phyloP scores from a whole-genome alignment of 2,797 vertebrate genomes.

The Falco concolor region DNA sequence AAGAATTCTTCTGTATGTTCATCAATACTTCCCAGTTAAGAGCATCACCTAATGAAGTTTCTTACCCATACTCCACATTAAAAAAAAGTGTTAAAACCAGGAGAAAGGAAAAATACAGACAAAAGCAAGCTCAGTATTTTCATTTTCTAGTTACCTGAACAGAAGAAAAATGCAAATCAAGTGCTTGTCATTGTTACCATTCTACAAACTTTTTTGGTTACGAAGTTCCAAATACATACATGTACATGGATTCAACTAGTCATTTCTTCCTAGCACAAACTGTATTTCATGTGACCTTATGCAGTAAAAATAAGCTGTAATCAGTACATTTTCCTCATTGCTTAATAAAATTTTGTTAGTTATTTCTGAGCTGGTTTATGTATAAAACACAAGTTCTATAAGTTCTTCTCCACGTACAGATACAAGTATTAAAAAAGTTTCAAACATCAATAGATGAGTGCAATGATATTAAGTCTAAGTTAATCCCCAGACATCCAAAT shows the following conservation, averaged over 20 bases:
- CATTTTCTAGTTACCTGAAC: neutral
- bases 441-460: conserved; percentile 73
- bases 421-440: conserved; percentile 65
- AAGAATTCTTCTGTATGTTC: neutral
- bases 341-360: neutral
- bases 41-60: neutral
- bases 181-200: neutral
- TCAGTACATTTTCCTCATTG: neutral
- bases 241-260: neutral
- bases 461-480: conserved; percentile 78
- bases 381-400: conserved; percentile 23
- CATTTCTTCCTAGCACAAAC: neutral
- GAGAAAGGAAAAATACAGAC: neutral
- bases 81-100: neutral
- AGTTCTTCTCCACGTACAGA: conserved; percentile 38
- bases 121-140: neutral
- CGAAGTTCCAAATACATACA: neutral
- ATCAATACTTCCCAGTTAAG: neutral
- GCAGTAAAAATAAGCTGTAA: neutral
- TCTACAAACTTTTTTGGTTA: neutral
- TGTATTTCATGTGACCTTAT: neutral
- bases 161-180: neutral
- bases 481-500: conserved; percentile 83
- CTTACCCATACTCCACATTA: neutral
- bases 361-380: neutral